Evolutionary conservation across 30 jellyfish, hydroid and myxozoan species (phyloP).

Genomic region (Turritopsis dohrnii): DNA sequence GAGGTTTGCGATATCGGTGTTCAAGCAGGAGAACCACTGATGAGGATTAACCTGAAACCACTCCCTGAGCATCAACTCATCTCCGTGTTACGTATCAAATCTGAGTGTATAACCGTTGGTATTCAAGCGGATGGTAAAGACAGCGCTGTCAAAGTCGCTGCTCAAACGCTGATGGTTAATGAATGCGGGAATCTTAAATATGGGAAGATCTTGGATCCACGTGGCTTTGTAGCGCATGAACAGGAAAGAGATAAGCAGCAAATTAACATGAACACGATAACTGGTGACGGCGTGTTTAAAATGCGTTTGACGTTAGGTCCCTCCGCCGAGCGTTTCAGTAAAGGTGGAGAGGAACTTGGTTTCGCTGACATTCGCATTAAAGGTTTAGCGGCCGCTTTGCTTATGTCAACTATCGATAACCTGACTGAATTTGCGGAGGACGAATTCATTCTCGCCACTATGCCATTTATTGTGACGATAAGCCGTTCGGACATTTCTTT

Average conservation of each 20-base stretch:
- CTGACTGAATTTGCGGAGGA: conserved; percentile 94
- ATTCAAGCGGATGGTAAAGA: conserved; percentile 47
- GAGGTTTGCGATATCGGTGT: conserved; percentile 30
- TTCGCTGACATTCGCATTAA: conserved; percentile 60
- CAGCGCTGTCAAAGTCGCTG: conserved; percentile 48
- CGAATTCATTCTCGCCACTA: conserved; percentile 47
- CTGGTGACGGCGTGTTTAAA: conserved; percentile 35
- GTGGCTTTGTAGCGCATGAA: conserved; percentile 40
- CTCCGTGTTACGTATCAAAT: conserved; percentile 64
- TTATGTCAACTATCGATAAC: conserved; percentile 67
- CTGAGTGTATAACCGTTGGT: conserved; percentile 47
- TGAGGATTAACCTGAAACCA: conserved; percentile 1
- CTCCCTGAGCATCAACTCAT: conserved; percentile 45
- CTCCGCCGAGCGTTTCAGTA: conserved; percentile 46
- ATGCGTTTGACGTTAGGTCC: conserved; percentile 77
- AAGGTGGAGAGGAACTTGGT: conserved; percentile 64
- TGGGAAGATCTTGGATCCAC: conserved; percentile 61
- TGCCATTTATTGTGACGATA: conserved; percentile 66
- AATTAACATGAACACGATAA: conserved; percentile 25
- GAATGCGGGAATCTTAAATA: conserved; percentile 69
- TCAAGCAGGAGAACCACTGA: conserved; percentile 34
- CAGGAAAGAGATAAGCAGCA: conserved; percentile 36
- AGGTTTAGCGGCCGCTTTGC: conserved; percentile 52
- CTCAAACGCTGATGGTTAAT: conserved; percentile 34
- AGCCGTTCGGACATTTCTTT: conserved; percentile 45